These are phyloP conservation scores for Heterodera filipjevi DNA, from an alignment of 2,888 invertebrate species.

Conservation along the genomic window DNA sequence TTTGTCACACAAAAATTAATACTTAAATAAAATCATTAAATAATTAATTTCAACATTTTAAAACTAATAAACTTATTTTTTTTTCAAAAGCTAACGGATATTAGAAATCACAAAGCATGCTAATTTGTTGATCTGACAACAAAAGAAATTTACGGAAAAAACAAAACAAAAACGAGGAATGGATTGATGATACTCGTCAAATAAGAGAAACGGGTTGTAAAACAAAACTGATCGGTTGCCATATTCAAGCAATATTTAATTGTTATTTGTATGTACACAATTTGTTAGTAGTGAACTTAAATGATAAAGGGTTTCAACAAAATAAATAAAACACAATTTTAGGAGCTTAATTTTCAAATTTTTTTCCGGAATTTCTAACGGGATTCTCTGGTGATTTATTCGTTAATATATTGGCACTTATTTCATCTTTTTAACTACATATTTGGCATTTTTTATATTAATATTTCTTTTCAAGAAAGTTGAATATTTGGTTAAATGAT, in stretches of 20 bases:
- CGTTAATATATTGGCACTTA: too few relatives aligned
- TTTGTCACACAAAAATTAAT: too few relatives aligned
- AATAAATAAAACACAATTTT: too few relatives aligned
- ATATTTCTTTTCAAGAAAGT: too few relatives aligned
- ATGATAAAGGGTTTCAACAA: neutral
- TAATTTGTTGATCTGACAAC: neutral
- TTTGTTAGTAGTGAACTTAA: neutral
- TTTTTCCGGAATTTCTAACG: too few relatives aligned
- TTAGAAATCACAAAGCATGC: constrained; percentile 11
- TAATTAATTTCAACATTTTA: neutral
- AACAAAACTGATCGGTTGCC: neutral
- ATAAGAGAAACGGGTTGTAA: neutral
- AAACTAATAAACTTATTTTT: neutral
- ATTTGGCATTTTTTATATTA: too few relatives aligned
- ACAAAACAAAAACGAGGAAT: constrained; percentile 4
- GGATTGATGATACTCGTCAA: neutral
- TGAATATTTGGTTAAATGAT: too few relatives aligned
- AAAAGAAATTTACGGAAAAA: neutral
- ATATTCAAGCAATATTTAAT: neutral
- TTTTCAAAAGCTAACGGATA: neutral
- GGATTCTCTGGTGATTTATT: too few relatives aligned
- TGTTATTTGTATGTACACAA: neutral
- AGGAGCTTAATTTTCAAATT: too few relatives aligned
- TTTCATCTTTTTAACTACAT: too few relatives aligned
- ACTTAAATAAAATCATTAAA: neutral